A percentile compares a stretch with the other conserved stretches of the same genome.
Conservation (phyloP, 2,888 invertebrate species). For the Lycocerus yunnanus region DNA sequence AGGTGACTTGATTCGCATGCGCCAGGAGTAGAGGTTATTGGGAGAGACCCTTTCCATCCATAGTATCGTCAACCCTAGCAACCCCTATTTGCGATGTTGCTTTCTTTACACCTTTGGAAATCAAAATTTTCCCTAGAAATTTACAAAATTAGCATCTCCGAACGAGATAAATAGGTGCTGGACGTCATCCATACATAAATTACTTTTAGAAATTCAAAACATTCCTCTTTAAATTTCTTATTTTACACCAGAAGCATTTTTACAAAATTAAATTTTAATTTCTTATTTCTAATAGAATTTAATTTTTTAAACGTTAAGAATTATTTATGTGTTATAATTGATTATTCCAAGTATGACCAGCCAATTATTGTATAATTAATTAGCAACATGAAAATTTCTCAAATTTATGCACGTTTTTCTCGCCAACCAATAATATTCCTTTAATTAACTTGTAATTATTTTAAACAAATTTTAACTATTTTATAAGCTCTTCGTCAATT, state of each 20-base stretch:
- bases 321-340: background rate
- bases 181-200: conserved; percentile 14
- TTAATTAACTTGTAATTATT: background rate
- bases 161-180: conserved; percentile 9
- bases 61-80: conserved; percentile 13
- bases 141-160: conserved; percentile 18
- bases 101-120: conserved; percentile 21
- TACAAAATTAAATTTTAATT: background rate
- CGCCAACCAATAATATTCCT: background rate
- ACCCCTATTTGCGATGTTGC: conserved; percentile 18
- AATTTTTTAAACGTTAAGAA: background rate
- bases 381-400: background rate
- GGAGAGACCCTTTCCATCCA: conserved; percentile 25
- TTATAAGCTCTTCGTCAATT: background rate
- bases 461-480: background rate
- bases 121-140: conserved; percentile 13
- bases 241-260: background rate
- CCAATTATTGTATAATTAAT: background rate
- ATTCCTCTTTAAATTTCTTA: conserved; percentile 3
- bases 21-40: conserved; percentile 13
- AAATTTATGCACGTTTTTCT: background rate
- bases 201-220: conserved; percentile 9
- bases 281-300: background rate
- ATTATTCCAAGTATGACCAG: background rate
- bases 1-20: conserved; percentile 23